Evolutionary conservation across 2,113 vertebrate species (phyloP), one percentile per base, ranked within the genome.

Genomic region (Heterochromis multidens): DNA sequence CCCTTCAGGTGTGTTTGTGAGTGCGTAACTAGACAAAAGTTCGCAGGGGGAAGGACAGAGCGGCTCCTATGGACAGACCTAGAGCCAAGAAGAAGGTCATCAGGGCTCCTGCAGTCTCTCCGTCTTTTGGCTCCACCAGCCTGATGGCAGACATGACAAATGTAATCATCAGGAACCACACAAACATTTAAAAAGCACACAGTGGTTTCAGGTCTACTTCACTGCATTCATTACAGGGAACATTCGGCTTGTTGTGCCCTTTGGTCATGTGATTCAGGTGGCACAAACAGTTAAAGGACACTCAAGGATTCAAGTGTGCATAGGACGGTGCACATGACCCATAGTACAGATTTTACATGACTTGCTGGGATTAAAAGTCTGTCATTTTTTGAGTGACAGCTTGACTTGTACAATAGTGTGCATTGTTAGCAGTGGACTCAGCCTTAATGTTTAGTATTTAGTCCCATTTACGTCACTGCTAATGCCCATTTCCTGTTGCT

Each of bases 1-100:
- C 43, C 19, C 25, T 72, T 31, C 0, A 6, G 19, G 5, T 52
- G 21, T 4, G 52, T n/a, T 5, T 16, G 5, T 74, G 25, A 2
- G 14, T n/a, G 33, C 67, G 27, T 2, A 40, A 6, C 80, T 94
- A 98, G 79, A 97, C 92, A 40, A 97, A 83, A 1, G 89, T 80
- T 10, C 96, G 93, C 29, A 98, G 95, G 27, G 92, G 93, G 88
- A 97, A 98, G 59, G 97, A 97, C 17, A 98, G 70, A 0, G 89
- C 94, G 0, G 97, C 97, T 5, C 97, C 97, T 0, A 96, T 89
- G 21, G 97, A 97, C 37, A 98, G 94, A 14, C 97, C 97, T 88
- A 98, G 91, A 0, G 96, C 96, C 82, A 98, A 85, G 93, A 98
- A 98, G 93, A 98, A 98, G 4, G 97, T 97, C 97, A 98, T 98